phyloP scores from a whole-genome alignment of 2,888 invertebrate species.

The Empis stercorea region DNA sequence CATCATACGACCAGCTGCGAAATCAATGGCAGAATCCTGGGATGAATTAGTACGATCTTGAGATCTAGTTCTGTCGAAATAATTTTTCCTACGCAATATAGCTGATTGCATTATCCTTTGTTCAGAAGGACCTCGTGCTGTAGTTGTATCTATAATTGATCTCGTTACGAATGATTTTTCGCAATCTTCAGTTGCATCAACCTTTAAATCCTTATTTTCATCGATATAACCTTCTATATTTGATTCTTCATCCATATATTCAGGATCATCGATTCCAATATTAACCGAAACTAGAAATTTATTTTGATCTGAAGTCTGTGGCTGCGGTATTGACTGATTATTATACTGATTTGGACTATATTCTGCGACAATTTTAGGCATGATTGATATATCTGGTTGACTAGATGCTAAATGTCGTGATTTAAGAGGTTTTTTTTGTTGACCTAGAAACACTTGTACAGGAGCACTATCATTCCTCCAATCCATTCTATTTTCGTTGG shows the following conservation, averaged over 20 bases:
- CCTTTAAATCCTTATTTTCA: background rate
- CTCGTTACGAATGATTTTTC: conserved; percentile 10
- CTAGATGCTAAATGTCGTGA: background rate
- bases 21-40: conserved; percentile 25
- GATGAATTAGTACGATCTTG: conserved; percentile 26
- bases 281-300: conserved; percentile 4
- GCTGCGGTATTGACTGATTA: too few relatives aligned
- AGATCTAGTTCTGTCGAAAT: conserved; percentile 31
- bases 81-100: conserved; percentile 20
- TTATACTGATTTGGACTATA: too few relatives aligned
- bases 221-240: background rate
- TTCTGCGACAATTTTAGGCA: background rate
- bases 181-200: background rate
- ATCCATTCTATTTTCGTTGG: conserved; percentile 1
- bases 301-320: too few relatives aligned
- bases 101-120: conserved; percentile 22
- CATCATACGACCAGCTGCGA: conserved; percentile 26
- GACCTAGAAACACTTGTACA: conserved; percentile 13
- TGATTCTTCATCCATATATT: background rate
- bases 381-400: conserved; percentile 9
- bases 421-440: conserved; percentile 19
- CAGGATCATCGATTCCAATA: background rate
- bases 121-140: conserved; percentile 22
- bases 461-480: conserved; percentile 11
- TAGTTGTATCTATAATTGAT: conserved; percentile 3